Evolutionary conservation across 2,113 vertebrate genomes (phyloP).

Genomic region (Brachyhypopomus occidentalis): DNA sequence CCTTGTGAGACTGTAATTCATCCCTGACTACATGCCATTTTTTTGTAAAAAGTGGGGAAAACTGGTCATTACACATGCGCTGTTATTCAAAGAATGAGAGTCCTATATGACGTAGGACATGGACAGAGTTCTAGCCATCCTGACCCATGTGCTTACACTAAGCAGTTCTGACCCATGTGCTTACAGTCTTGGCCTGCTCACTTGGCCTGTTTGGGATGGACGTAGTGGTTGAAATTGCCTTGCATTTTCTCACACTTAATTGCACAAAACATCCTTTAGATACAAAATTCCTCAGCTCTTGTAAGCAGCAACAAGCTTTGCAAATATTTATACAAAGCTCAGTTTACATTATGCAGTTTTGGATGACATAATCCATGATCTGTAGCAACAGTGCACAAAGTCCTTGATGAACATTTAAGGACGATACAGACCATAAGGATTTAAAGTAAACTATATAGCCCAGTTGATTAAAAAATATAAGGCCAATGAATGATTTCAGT

Average conservation of each 20-base stretch:
- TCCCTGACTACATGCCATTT: too few species aligned
- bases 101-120: neutral
- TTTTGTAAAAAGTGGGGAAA: too few species aligned
- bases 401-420: neutral
- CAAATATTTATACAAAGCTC: neutral
- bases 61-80: too few species aligned
- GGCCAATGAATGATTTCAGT: neutral
- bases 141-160: neutral
- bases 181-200: conserved; percentile 9
- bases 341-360: neutral
- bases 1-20: too few species aligned
- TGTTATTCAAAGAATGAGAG: neutral
- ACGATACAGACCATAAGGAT: neutral
- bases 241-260: conserved; percentile 5
- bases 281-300: neutral
- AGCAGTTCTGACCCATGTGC: conserved; percentile 20
- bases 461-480: neutral
- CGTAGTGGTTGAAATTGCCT: neutral
- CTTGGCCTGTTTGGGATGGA: conserved; percentile 13
- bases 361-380: neutral
- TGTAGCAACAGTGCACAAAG: neutral
- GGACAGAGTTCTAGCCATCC: neutral
- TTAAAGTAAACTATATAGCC: neutral
- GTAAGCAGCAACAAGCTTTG: neutral
- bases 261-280: neutral